Percentiles rank a stretch among this genome's conserved stretches.
Evolutionary conservation across 2,888 invertebrate species (phyloP).

Genomic region (Lasius platythorax): DNA sequence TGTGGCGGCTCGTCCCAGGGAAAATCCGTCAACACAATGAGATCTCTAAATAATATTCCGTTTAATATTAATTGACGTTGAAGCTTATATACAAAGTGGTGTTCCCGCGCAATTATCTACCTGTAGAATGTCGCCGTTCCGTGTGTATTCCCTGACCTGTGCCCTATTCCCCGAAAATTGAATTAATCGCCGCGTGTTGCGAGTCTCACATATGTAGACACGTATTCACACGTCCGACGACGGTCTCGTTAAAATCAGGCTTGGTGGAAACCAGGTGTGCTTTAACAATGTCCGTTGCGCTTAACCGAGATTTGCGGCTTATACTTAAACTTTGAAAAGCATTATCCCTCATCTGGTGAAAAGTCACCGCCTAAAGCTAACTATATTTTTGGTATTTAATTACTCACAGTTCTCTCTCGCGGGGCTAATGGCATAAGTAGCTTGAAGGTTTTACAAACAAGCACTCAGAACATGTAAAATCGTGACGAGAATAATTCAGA

Average conservation of each 20-base stretch:
- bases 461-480: slow-evolving; percentile 9
- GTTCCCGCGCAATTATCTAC: not conserved
- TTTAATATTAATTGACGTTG: slow-evolving; percentile 17
- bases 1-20: not conserved
- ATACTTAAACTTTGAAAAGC: slow-evolving; percentile 27
- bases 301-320: slow-evolving; percentile 34
- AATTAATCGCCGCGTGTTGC: slow-evolving; percentile 38
- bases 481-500: slow-evolving; percentile 33
- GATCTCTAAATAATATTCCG: slow-evolving; percentile 2
- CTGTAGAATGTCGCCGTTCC: slow-evolving; percentile 5
- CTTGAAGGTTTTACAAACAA: slow-evolving; percentile 30
- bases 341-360: not conserved
- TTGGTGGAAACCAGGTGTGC: slow-evolving; percentile 1
- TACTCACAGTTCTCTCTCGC: slow-evolving; percentile 17
- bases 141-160: not conserved
- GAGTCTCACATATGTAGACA: not conserved
- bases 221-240: not conserved
- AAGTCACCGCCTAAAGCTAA: slow-evolving; percentile 9
- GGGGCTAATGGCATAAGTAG: slow-evolving; percentile 33
- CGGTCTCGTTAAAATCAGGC: slow-evolving; percentile 17
- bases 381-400: slow-evolving; percentile 35
- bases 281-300: slow-evolving; percentile 27
- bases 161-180: slow-evolving; percentile 13
- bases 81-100: slow-evolving; percentile 5
- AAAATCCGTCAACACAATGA: not conserved